Conservation (phyloP, 2,113 vertebrate species). For the Edolisoma coerulescens region DNA sequence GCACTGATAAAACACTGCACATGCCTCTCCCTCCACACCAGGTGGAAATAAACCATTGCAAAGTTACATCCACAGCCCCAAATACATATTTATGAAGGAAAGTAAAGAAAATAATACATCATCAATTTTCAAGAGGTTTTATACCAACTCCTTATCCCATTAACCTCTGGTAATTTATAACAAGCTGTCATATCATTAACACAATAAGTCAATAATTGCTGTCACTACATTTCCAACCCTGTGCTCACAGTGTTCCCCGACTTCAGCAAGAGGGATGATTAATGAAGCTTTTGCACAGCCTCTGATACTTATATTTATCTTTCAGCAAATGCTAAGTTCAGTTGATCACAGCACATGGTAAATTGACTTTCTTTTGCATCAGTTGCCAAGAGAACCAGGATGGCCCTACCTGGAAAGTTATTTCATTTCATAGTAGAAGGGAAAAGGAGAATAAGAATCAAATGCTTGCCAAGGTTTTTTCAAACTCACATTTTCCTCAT, state of each 20-base stretch:
- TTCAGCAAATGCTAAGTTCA: not conserved
- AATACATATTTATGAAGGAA: constrained; percentile 41
- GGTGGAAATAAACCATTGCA: not conserved
- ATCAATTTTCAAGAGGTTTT: constrained; percentile 20
- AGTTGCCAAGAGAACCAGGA: not conserved
- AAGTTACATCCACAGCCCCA: not conserved
- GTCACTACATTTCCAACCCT: constrained; percentile 10
- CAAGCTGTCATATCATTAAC: constrained; percentile 50
- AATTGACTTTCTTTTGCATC: not conserved
- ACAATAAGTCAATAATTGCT: constrained; percentile 56
- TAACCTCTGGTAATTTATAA: constrained; percentile 58
- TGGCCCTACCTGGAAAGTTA: not conserved
- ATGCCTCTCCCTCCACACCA: not conserved
- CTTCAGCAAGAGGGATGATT: not conserved
- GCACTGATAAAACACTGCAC: fast-evolving
- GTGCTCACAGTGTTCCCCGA: not conserved
- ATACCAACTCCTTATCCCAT: constrained; percentile 48
- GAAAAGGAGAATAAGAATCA: not conserved
- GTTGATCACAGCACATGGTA: not conserved
- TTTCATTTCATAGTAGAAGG: not conserved
- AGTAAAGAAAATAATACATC: constrained; percentile 32
- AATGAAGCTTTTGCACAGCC: not conserved
- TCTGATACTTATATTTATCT: not conserved
- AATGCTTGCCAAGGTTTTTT: constrained; percentile 4
- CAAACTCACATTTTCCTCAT: constrained; percentile 8